Percentiles rank a stretch among this genome's conserved stretches.
phyloP scores from a whole-genome alignment of 2,113 vertebrate genomes.

The Chaetorhynchus papuensis region DNA sequence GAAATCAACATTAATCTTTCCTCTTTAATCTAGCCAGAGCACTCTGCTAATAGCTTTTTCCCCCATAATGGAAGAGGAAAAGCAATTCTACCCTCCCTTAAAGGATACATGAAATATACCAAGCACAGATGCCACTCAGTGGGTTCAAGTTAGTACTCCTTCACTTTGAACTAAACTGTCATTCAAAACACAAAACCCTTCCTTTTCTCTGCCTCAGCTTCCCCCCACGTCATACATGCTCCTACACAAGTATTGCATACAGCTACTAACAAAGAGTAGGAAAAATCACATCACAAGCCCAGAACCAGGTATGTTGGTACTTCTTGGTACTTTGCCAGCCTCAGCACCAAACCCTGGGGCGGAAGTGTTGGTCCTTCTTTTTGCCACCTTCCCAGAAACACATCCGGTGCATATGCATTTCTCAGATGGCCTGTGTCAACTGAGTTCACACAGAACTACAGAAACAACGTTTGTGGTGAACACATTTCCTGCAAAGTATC shows the following conservation, averaged over 20 bases:
- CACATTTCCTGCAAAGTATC: neutral
- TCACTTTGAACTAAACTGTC: neutral
- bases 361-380: neutral
- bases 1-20: constrained; percentile 28
- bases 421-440: neutral
- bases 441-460: neutral
- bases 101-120: neutral
- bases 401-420: neutral
- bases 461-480: neutral
- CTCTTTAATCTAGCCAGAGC: constrained; percentile 16
- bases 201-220: neutral
- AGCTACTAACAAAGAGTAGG: neutral
- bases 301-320: neutral
- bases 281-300: neutral
- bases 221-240: neutral
- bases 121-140: neutral
- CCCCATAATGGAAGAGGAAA: neutral
- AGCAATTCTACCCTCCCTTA: neutral
- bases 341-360: neutral
- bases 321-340: neutral
- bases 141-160: neutral
- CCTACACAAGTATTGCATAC: neutral
- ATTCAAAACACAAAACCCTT: neutral
- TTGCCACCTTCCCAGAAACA: neutral
- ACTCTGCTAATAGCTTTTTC: neutral